Percentiles rank a stretch among this genome's conserved stretches.
These are phyloP conservation scores for Lophotriccus pileatus DNA, from an alignment of 2,797 vertebrate genomes.

Conservation along the genomic window DNA sequence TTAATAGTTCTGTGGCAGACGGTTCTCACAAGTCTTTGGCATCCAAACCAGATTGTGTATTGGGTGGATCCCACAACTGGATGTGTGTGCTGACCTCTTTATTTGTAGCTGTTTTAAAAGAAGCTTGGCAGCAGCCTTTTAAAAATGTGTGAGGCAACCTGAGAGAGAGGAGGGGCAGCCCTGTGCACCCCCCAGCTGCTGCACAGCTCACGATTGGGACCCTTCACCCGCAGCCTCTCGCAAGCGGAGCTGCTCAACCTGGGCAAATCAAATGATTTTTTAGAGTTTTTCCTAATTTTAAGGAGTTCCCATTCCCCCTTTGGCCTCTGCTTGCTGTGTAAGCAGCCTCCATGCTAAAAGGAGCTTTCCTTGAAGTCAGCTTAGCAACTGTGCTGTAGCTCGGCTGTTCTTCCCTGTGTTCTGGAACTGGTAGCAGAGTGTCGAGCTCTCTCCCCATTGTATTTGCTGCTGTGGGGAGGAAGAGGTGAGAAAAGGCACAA, in stretches of 20 bases:
- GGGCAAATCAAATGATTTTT: not conserved
- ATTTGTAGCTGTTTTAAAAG: not conserved
- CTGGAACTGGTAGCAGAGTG: not conserved
- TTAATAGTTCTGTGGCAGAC: conserved; percentile 41
- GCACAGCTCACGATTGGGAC: not conserved
- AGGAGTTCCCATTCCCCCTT: conserved; percentile 18
- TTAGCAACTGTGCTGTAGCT: conserved; percentile 21
- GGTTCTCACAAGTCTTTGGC: conserved; percentile 81
- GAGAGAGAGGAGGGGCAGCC: not conserved
- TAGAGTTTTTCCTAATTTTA: not conserved
- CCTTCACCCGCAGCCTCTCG: not conserved
- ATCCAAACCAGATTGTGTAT: conserved; percentile 66
- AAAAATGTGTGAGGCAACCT: not conserved
- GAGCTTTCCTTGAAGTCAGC: conserved; percentile 33
- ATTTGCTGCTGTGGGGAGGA: conserved; percentile 8
- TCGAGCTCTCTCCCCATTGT: not conserved
- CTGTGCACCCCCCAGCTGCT: not conserved
- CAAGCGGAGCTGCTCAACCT: not conserved
- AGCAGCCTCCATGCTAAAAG: conserved; percentile 37
- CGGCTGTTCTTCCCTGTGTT: not conserved
- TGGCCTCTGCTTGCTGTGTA: conserved; percentile 53
- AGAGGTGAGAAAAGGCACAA: not conserved
- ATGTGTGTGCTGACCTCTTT: conserved; percentile 58
- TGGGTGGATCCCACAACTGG: conserved; percentile 77
- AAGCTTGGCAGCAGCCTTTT: not conserved